Evolutionary conservation across 2,113 vertebrate species (phyloP), one percentile per base, ranked within the genome.

Genomic region (Ondatra zibethicus): DNA sequence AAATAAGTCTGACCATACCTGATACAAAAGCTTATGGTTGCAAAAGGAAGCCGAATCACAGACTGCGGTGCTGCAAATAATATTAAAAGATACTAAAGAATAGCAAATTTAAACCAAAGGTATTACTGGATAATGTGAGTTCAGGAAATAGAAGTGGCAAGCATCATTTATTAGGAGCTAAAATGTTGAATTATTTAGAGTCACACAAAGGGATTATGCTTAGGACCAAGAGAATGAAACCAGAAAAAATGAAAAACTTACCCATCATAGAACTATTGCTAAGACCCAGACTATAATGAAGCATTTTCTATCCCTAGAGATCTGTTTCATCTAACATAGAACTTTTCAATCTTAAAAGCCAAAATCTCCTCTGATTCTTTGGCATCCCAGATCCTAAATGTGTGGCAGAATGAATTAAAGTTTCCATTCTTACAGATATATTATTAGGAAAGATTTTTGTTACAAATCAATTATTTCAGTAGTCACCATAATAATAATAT

Each of bases 141-240:
- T 50, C 52, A 93, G 72, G 65, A 94, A 95, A 88, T 96, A 50
- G 33, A 89, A 93, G 17, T 45, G 16, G 85, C 96, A 92, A 29
- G 5, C 89, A 9, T 14, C n/a, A 45, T 94, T 93, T 94, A 36
- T 66, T 65, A 52, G 42, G 47, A 88, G 55, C n/a, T 92, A 88
- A 96, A 97, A 90, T 81, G 76, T n/a, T 97, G 88, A 96, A 96
- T 96, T 96, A 94, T 96, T 96, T 95, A 82, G 42, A 96, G 21
- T 72, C 17, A 5, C 5, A n/a, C 70, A 92, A 76, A 95, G 17
- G 58, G 17, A 88, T 78, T 84, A 84, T 73, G 17, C 27, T 36
- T 75, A n/a, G 36, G 31, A 55, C 39, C 75, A 92, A 23, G 92
- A 72, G 45, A 96, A 94, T 88, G 45, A 95, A 96, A 93, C 19